A percentile compares a stretch with the other conserved stretches of the same genome.
Conservation (phyloP, 2,113 vertebrate species). For the Phaetusa simplex region DNA sequence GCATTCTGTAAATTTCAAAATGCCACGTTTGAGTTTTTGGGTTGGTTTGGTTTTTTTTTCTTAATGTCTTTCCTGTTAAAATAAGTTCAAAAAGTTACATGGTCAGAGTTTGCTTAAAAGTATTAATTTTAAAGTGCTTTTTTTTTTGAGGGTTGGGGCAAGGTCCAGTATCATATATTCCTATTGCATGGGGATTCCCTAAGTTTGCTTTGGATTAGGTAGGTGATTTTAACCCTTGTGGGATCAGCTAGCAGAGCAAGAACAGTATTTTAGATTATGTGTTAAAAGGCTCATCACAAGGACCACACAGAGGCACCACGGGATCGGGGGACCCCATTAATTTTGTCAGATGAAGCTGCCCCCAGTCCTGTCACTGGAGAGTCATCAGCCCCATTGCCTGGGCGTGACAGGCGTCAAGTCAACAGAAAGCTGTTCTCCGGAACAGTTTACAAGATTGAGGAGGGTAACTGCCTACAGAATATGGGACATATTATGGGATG, state of each 20-base stretch:
- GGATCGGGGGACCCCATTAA: too few species aligned
- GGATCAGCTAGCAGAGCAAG: neutral
- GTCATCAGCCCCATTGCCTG: too few species aligned
- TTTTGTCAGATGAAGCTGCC: neutral
- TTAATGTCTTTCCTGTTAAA: neutral
- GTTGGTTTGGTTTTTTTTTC: neutral
- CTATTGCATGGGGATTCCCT: neutral
- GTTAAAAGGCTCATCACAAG: neutral
- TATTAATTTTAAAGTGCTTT: neutral
- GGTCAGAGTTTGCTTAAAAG: neutral
- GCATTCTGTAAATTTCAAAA: neutral
- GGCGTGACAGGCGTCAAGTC: neutral
- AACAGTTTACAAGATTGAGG: neutral
- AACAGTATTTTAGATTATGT: neutral
- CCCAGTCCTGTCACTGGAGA: neutral
- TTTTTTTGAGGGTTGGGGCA: neutral
- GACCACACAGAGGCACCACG: rapidly evolving
- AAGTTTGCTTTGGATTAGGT: neutral
- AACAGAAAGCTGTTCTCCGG: neutral
- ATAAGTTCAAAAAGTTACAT: neutral
- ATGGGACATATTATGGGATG: neutral
- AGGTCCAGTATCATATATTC: neutral
- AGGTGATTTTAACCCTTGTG: neutral
- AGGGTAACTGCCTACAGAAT: neutral
- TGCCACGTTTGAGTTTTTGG: neutral